Conservation (phyloP, 1,140 invertebrate species). For the Berghia stephanieae region DNA sequence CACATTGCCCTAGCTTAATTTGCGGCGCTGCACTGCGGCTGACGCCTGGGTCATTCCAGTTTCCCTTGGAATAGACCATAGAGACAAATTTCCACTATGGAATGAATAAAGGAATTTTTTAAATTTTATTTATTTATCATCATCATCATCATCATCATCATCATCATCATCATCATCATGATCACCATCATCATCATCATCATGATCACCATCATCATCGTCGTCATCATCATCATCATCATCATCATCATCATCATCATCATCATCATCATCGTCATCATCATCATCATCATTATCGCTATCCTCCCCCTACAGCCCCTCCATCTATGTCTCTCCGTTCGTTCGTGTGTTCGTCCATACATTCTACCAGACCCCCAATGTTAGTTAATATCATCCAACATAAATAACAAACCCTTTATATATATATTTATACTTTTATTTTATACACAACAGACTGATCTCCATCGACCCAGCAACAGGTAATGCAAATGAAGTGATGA, state of each 20-base stretch:
- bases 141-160: conserved; percentile 10
- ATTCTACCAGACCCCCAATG: background rate
- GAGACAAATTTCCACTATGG: too few relatives aligned
- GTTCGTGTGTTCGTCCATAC: background rate
- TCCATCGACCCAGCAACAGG: too few relatives aligned
- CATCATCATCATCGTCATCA: background rate
- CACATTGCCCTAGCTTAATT: too few relatives aligned
- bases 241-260: conserved; percentile 24
- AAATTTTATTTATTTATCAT: background rate
- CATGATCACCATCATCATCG: too few relatives aligned
- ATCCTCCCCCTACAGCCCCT: background rate
- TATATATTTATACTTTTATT: background rate
- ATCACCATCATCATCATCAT: too few relatives aligned
- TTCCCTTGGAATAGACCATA: too few relatives aligned
- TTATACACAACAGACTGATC: too few relatives aligned
- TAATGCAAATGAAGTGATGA: background rate
- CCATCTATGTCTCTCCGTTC: background rate
- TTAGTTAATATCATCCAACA: background rate
- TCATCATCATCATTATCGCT: background rate
- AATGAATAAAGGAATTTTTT: too few relatives aligned
- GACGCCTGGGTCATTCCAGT: too few relatives aligned
- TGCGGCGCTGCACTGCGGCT: too few relatives aligned
- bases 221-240: conserved; percentile 27
- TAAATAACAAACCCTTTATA: background rate
- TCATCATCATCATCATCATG: too few relatives aligned